Evolutionary conservation across 2,797 vertebrate genomes (phyloP).

Genomic region (Argentina silus): DNA sequence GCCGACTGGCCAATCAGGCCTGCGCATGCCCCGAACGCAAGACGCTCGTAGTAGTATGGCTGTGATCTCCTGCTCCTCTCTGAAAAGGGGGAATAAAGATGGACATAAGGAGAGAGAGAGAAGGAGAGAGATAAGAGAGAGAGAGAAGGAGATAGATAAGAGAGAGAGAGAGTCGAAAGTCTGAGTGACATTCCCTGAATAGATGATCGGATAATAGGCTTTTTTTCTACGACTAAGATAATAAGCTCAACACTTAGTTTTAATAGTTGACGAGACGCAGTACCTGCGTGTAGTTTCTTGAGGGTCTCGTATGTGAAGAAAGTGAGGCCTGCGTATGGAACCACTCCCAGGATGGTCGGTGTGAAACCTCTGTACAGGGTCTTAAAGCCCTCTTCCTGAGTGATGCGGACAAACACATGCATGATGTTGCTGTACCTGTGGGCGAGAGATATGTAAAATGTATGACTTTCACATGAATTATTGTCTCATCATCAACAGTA

Average conservation of each 20-base stretch:
- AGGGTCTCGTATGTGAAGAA: slow-evolving; percentile 96
- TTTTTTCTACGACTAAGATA: too few species aligned
- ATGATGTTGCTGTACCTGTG: slow-evolving; percentile 95
- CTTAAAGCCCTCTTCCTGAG: slow-evolving; percentile 90
- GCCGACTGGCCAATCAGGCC: slow-evolving; percentile 94
- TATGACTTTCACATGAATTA: not conserved
- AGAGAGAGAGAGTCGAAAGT: not conserved
- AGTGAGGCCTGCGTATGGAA: slow-evolving; percentile 94
- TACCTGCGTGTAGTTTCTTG: slow-evolving; percentile 93
- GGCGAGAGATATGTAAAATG: not conserved
- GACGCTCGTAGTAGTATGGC: slow-evolving; percentile 86
- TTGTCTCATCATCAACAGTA: not conserved
- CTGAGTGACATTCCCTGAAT: too few species aligned
- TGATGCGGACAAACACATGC: slow-evolving; percentile 93
- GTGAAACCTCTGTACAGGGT: slow-evolving; percentile 92
- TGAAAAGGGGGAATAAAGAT: slow-evolving; percentile 44
- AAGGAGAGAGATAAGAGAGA: not conserved
- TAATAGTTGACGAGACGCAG: not conserved
- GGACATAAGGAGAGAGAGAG: not conserved
- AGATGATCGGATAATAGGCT: too few species aligned
- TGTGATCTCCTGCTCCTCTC: slow-evolving; percentile 84
- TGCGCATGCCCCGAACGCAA: slow-evolving; percentile 92
- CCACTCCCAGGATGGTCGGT: slow-evolving; percentile 92
- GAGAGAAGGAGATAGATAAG: not conserved
- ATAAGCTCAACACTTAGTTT: not conserved